These are phyloP conservation scores for Centropristis striata DNA, from an alignment of 2,113 vertebrate species.

Conservation along the genomic window DNA sequence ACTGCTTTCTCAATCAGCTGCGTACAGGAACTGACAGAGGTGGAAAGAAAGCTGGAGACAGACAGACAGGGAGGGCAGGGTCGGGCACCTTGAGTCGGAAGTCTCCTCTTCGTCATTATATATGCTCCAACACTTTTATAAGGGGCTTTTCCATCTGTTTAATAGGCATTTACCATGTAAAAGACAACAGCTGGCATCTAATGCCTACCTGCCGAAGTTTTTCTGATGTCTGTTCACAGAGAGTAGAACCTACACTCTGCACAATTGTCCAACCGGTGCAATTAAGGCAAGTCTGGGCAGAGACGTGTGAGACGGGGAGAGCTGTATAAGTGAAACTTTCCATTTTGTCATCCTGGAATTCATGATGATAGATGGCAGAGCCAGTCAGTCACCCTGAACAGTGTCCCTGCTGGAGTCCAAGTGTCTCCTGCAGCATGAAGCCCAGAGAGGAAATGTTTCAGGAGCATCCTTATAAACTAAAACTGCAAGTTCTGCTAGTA, in stretches of 20 bases:
- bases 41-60: conserved; percentile 41
- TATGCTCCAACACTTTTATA: conserved; percentile 39
- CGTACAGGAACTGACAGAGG: conserved; percentile 34
- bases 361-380: conserved; percentile 54
- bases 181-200: conserved; percentile 73
- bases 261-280: conserved; percentile 41
- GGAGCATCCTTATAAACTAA: neutral
- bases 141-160: conserved; percentile 58
- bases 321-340: conserved; percentile 58
- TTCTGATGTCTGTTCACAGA: conserved; percentile 39
- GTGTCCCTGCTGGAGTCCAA: conserved; percentile 34
- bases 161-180: conserved; percentile 54
- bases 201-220: conserved; percentile 51
- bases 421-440: conserved; percentile 21
- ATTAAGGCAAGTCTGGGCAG: conserved; percentile 69
- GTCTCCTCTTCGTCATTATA: conserved; percentile 28
- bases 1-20: conserved; percentile 71
- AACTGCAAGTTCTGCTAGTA: neutral
- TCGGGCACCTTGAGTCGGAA: conserved; percentile 19
- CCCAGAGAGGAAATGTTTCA: conserved; percentile 26
- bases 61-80: conserved; percentile 8
- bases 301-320: conserved; percentile 28
- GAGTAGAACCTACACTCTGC: conserved; percentile 13
- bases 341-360: conserved; percentile 77
- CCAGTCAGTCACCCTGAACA: conserved; percentile 19